These are phyloP conservation scores for Epinotia bilunana DNA, from an alignment of 2,888 invertebrate species.

Conservation along the genomic window DNA sequence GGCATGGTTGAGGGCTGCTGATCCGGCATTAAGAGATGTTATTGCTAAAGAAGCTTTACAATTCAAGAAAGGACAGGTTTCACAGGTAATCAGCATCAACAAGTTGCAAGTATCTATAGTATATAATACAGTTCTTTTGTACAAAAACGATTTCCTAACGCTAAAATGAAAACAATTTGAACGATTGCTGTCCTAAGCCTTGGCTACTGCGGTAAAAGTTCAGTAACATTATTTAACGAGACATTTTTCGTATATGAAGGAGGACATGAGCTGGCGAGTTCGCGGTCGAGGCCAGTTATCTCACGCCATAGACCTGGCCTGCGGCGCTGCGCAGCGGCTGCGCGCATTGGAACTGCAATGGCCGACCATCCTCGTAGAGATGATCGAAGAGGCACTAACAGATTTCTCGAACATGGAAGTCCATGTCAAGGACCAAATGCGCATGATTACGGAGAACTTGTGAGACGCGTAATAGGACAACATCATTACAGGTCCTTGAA, in stretches of 20 bases:
- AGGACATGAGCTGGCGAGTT: constrained; percentile 89
- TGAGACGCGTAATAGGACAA: constrained; percentile 46
- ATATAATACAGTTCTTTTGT: too few relatives aligned
- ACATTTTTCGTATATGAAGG: constrained; percentile 77
- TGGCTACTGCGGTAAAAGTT: too few relatives aligned
- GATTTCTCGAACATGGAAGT: constrained; percentile 93
- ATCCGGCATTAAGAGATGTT: constrained; percentile 91
- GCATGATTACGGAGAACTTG: constrained; percentile 77
- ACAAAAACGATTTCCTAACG: too few relatives aligned
- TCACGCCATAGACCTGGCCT: constrained; percentile 88
- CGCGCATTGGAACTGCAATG: constrained; percentile 90
- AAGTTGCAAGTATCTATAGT: too few relatives aligned
- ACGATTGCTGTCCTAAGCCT: too few relatives aligned
- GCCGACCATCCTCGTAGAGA: constrained; percentile 90
- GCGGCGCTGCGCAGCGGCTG: constrained; percentile 90
- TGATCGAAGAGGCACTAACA: constrained; percentile 90
- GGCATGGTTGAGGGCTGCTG: constrained; percentile 89
- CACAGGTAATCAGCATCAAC: constrained; percentile 64
- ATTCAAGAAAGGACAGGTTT: constrained; percentile 87
- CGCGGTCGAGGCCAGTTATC: constrained; percentile 89
- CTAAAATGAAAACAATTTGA: too few relatives aligned
- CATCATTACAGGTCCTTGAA: not conserved
- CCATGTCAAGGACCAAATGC: constrained; percentile 89
- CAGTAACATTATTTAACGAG: not conserved
- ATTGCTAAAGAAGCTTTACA: constrained; percentile 95